Evolutionary conservation across 2,113 vertebrate species (phyloP), one percentile per base, ranked within the genome.

Genomic region (Crocuta crocuta): DNA sequence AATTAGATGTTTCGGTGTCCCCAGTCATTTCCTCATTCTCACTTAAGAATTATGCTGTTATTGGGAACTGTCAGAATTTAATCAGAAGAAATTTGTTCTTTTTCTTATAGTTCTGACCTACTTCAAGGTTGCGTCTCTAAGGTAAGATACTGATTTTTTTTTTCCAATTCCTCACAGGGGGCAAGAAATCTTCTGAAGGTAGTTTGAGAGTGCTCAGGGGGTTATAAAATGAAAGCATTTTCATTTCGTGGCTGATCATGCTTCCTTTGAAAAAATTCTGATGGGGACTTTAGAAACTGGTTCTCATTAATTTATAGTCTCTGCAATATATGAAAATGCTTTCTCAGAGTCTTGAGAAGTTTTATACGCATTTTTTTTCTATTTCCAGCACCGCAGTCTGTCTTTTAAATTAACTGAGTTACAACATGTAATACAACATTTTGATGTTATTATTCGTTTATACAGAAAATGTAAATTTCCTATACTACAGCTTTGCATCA

Each of bases 91-190:
- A 97, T 82, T 65, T 98, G 15, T 80, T 35, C 17, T 98, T 98
- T 98, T 17, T 97, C 96, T 98, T 98, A 93, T 98, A 99, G 98
- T 98, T 96, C 84, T 98, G 97, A 92, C 24, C 95, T 92, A 48
- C 39, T 90, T 98, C 89, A 66, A 98, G 93, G 73, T 97, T 95
- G 61, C 92, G 55, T 97, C 80, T 68, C 94, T 88, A 95, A 98
- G 99, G 99, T 99, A 99, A 99, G 99, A 91, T 7, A 1, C 17
- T 94, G 68, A 39, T 94, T 97, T 97, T 65, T 58, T 96, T 80
- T 74, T 63, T 39, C 39, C 39, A 39, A 61, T 66, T 81, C 81
- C 61, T 83, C 11, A 23, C 23, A 83, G 45, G 89, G 21, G 55
- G 12, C 58, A 92, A 11, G 10, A 58, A 90, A 58, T 95, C 50